Evolutionary conservation across 2,113 vertebrate species (phyloP).

Genomic region (Acinonyx jubatus): DNA sequence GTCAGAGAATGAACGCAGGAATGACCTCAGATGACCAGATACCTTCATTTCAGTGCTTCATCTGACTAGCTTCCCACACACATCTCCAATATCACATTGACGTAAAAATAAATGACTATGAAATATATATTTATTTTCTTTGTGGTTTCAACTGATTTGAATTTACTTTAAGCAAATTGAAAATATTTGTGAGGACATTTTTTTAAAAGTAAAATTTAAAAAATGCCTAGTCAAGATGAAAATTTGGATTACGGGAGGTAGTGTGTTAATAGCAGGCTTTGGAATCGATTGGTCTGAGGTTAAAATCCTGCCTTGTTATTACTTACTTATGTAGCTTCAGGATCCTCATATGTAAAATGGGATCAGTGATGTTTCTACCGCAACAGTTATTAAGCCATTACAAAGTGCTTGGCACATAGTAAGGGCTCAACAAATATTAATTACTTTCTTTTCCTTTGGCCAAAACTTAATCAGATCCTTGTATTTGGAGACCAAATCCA

Average conservation of each 20-base stretch:
- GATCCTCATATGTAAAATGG: neutral
- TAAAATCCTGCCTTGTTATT: neutral
- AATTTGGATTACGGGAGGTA: neutral
- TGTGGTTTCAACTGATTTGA: neutral
- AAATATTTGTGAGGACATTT: constrained; percentile 35
- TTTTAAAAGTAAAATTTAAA: neutral
- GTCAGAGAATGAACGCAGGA: neutral
- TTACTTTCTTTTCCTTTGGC: neutral
- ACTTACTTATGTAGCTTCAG: neutral
- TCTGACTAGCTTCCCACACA: neutral
- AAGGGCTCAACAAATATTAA: neutral
- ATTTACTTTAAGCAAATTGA: constrained; percentile 9
- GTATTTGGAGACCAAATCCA: neutral
- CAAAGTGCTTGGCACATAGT: neutral
- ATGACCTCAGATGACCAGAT: neutral
- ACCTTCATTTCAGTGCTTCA: neutral
- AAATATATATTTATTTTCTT: neutral
- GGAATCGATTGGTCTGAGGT: neutral
- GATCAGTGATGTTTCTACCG: neutral
- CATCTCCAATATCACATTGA: neutral
- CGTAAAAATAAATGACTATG: constrained; percentile 23
- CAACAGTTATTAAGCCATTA: neutral
- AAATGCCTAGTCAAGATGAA: neutral
- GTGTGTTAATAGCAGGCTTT: neutral
- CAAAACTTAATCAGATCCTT: constrained; percentile 32